Evolutionary conservation across 2,113 vertebrate species (phyloP), one percentile per base, ranked within the genome.

Genomic region (Marmota flaviventris): DNA sequence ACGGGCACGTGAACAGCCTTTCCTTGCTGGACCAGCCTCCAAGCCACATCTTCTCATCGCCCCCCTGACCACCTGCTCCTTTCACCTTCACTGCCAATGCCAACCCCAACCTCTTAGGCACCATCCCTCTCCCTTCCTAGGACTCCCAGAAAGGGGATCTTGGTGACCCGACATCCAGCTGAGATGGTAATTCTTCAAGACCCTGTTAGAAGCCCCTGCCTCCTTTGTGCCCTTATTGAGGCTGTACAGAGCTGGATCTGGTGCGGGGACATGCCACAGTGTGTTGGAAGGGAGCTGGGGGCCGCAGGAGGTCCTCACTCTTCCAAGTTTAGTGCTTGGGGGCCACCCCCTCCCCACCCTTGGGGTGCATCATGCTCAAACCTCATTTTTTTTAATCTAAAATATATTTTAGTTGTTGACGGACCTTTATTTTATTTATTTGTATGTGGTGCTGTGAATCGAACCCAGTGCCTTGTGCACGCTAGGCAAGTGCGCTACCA

Each of bases 41-140:
- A 2, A 0, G 18, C 2, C 1, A 1, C 27, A 5, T 32, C 8
- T n/a, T 58, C 48, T 27, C 14, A 14, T 2, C 5, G 8, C 25
- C 37, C 48, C 11, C 29, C 81, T 65, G 45, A 17, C 37, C 37
- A 25, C 8, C 13, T 3, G 5, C 16, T 34, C 17, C 12, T 32
- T 48, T 27, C 42, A 4, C 17, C 29, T 51, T 32, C 18, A 16
- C 69, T 29, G 13, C 27, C 42, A 17, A 61, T 77, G 42, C 37
- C 18, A 13, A 3, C 56, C 42, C 34, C 51, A 39, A 42, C 2
- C 17, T 42, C 67, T 39, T 16, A 25, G 7, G 8, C 18, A 34
- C 45, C 10, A 1, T n/a, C 48, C 89, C 34, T 24, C 53, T 75
- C 48, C 27, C 78, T 58, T 18, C 29, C 25, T 53, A 22, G 45